Percentiles rank a stretch among this genome's conserved stretches.
Evolutionary conservation across 2,113 vertebrate species (phyloP).

Genomic region (Hydropotes inermis): DNA sequence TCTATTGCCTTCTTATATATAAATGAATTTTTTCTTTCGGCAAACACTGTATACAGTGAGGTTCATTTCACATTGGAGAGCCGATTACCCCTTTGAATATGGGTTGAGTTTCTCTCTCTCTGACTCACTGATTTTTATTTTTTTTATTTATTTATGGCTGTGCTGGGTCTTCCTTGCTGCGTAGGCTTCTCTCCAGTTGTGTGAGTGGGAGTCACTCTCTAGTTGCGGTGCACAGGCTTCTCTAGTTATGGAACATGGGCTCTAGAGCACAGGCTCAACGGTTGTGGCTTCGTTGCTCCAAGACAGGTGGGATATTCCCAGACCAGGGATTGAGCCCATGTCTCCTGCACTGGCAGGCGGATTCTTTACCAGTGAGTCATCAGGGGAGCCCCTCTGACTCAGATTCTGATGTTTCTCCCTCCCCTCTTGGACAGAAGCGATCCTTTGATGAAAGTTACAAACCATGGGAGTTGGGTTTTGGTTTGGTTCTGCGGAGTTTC

Average conservation of each 20-base stretch:
- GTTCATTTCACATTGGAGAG: conserved; percentile 50
- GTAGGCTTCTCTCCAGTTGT: background rate
- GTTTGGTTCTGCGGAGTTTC: background rate
- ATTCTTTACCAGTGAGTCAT: background rate
- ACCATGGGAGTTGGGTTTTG: background rate
- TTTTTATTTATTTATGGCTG: background rate
- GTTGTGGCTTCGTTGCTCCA: background rate
- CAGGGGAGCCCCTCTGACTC: background rate
- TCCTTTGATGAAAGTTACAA: background rate
- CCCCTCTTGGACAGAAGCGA: conserved; percentile 7
- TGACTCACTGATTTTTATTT: conserved; percentile 4
- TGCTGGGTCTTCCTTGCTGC: background rate
- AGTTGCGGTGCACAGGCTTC: rapidly evolving
- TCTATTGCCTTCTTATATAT: conserved; percentile 35
- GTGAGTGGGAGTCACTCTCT: background rate
- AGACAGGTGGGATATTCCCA: background rate
- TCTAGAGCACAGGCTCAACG: background rate
- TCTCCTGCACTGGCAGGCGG: background rate
- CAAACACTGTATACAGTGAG: conserved; percentile 72
- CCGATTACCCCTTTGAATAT: conserved; percentile 37
- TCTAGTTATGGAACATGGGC: background rate
- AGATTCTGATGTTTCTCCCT: conserved; percentile 44
- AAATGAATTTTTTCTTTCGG: conserved; percentile 44
- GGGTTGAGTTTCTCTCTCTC: conserved; percentile 49
- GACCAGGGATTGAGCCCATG: background rate